Evolutionary conservation across 1,140 invertebrate genomes (phyloP).

Genomic region (Vanessa atalanta): DNA sequence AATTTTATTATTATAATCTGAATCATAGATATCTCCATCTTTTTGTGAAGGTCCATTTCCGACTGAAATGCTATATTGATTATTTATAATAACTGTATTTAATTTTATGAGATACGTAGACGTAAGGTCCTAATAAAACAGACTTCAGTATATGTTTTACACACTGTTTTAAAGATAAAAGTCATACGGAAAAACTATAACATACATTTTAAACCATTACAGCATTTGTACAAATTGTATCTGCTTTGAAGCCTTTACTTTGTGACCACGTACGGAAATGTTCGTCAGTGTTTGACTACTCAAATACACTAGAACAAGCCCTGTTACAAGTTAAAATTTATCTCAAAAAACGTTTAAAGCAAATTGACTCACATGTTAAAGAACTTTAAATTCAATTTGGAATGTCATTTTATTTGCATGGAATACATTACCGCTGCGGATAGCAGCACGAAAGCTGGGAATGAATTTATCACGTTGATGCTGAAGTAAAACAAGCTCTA

Average conservation of each 20-base stretch:
- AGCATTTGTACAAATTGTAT: not conserved
- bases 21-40: no score
- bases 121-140: no score
- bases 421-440: slow-evolving; percentile 20
- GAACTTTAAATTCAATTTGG: slow-evolving; percentile 25
- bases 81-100: no score
- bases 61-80: no score
- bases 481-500: not conserved
- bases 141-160: no score
- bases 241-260: slow-evolving; percentile 13
- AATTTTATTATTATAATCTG: no score
- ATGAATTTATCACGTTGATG: slow-evolving; percentile 21
- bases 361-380: slow-evolving; percentile 29
- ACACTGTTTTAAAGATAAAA: no score
- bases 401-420: slow-evolving; percentile 19
- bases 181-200: not conserved
- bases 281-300: slow-evolving; percentile 22
- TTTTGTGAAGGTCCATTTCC: no score
- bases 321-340: slow-evolving; percentile 23
- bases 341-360: slow-evolving; percentile 18
- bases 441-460: slow-evolving; percentile 13
- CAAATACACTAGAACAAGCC: slow-evolving; percentile 21
- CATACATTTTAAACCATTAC: not conserved
- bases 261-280: not conserved
- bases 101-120: no score